phyloP scores from a whole-genome alignment of 2,797 vertebrate species.

The Aldrovandia affinis region DNA sequence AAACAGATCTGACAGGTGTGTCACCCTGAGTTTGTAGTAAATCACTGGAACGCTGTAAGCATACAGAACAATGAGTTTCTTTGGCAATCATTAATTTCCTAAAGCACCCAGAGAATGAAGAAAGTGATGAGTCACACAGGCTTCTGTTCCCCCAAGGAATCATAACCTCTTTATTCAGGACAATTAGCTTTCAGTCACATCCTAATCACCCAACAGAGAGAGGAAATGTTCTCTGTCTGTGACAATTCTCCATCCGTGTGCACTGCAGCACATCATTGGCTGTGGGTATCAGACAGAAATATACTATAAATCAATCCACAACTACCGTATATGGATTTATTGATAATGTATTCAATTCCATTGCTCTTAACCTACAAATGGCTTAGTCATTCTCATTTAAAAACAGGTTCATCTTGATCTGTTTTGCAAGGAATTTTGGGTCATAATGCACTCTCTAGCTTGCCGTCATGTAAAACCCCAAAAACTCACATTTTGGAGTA shows the following conservation, averaged over 20 bases:
- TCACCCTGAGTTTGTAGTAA: neutral
- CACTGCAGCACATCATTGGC: constrained; percentile 2
- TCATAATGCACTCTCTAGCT: no score
- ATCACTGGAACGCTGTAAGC: neutral
- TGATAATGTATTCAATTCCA: neutral
- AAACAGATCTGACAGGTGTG: neutral
- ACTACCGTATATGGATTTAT: neutral
- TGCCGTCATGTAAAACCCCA: no score
- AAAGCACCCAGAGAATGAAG: neutral
- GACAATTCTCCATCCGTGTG: neutral
- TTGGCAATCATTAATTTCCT: neutral
- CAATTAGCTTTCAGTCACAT: neutral
- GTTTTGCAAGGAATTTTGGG: no score
- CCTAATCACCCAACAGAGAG: neutral
- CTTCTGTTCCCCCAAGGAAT: neutral
- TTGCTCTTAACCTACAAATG: neutral
- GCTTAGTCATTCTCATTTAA: neutral
- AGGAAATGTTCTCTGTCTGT: neutral
- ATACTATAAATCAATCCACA: constrained; percentile 1
- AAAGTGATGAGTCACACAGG: neutral
- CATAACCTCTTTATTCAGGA: neutral
- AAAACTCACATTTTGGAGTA: no score
- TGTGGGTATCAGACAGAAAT: neutral
- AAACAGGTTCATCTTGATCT: no score
- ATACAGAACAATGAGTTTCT: neutral